phyloP scores from a whole-genome alignment of 2,888 invertebrate species.

The Enchytraeus crypticus region DNA sequence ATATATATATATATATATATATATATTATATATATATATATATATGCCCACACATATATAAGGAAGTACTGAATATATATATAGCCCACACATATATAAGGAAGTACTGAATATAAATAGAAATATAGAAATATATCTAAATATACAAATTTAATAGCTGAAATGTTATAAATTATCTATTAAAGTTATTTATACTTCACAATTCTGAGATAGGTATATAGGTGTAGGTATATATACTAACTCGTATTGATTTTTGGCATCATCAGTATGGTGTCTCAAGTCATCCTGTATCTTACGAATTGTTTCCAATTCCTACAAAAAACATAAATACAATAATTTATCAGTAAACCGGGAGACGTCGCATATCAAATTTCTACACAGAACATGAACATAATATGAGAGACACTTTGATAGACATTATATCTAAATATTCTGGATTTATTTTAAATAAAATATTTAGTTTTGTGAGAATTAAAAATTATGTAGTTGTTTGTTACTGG shows the following conservation, averaged over 20 bases:
- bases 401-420: no score
- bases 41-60: no score
- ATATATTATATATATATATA: no score
- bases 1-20: not conserved
- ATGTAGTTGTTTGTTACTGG: no score
- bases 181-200: not conserved
- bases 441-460: no score
- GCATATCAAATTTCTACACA: no score
- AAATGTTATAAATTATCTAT: not conserved
- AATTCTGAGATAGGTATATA: no score
- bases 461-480: not conserved
- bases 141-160: not conserved
- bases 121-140: not conserved
- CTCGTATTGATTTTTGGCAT: constrained; percentile 5
- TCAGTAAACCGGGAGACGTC: no score
- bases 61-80: no score
- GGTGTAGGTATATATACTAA: not conserved
- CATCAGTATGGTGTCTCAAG: constrained; percentile 1
- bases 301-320: constrained; percentile 9
- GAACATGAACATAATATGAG: not conserved
- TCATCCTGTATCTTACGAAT: constrained; percentile 5
- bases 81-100: no score
- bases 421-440: no score
- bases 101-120: not conserved
- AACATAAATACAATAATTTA: not conserved